phyloP scores from a whole-genome alignment of 2,113 vertebrate genomes.

The Chitala chitala region DNA sequence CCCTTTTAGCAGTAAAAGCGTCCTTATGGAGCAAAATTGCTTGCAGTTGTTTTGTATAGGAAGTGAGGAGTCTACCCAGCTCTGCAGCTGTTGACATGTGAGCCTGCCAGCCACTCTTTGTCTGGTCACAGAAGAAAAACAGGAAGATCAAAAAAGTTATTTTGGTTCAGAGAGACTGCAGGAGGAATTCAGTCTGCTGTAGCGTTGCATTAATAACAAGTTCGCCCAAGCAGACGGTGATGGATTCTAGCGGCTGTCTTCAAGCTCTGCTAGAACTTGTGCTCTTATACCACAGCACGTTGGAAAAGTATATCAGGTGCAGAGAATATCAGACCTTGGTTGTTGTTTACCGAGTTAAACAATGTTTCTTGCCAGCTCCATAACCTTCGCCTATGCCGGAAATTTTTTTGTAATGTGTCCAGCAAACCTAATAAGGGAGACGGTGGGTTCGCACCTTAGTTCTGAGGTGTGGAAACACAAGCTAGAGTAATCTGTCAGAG shows the following conservation, averaged over 20 bases:
- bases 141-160: slow-evolving; percentile 39
- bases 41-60: slow-evolving; percentile 40
- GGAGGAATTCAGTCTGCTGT: slow-evolving; percentile 29
- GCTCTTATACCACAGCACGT: neutral
- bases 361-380: slow-evolving; percentile 7
- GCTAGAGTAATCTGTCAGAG: slow-evolving; percentile 40
- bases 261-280: neutral
- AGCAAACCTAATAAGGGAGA: slow-evolving; percentile 33
- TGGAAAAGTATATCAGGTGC: slow-evolving; percentile 31
- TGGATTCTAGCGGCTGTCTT: slow-evolving; percentile 21
- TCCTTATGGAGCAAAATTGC: slow-evolving; percentile 36
- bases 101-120: slow-evolving; percentile 42
- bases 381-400: slow-evolving; percentile 20
- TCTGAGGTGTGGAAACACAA: slow-evolving; percentile 32
- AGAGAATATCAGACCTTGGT: slow-evolving; percentile 26
- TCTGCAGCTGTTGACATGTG: slow-evolving; percentile 40
- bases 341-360: slow-evolving; percentile 31
- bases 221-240: no score
- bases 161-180: slow-evolving; percentile 38
- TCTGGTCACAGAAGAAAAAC: slow-evolving; percentile 43
- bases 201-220: slow-evolving; percentile 32
- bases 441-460: slow-evolving; percentile 26
- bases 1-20: slow-evolving; percentile 41
- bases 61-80: slow-evolving; percentile 35
- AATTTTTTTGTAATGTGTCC: slow-evolving; percentile 28